Evolutionary conservation across 2,113 vertebrate genomes (phyloP).

Genomic region (Poecile atricapillus): DNA sequence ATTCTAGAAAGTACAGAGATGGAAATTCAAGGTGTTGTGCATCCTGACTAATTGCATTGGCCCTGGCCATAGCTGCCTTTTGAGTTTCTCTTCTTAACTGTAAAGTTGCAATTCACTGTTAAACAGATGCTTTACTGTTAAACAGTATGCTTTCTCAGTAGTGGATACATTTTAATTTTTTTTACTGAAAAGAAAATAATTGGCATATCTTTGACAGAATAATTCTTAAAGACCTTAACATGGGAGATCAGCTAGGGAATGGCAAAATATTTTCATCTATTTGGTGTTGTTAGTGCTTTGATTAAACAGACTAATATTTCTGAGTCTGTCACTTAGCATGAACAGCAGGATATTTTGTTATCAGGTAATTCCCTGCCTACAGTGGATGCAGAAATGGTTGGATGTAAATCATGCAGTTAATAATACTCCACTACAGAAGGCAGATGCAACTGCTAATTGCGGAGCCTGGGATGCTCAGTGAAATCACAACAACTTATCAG

Average conservation of each 20-base stretch:
- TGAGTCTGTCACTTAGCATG: slow-evolving; percentile 37
- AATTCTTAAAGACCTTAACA: background rate
- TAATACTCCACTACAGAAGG: background rate
- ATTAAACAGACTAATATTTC: slow-evolving; percentile 53
- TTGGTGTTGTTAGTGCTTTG: slow-evolving; percentile 8
- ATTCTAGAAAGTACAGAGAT: background rate
- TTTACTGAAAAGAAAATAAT: slow-evolving; percentile 34
- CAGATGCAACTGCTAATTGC: slow-evolving; percentile 19
- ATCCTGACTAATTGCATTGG: background rate
- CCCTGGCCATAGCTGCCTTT: background rate
- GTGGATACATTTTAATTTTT: background rate
- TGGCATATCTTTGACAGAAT: slow-evolving; percentile 7
- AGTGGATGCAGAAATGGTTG: background rate
- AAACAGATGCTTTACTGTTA: background rate
- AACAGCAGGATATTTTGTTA: slow-evolving; percentile 54
- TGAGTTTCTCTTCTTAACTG: background rate
- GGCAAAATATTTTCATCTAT: slow-evolving; percentile 46
- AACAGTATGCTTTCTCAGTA: background rate
- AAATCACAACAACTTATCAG: background rate
- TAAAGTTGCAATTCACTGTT: background rate
- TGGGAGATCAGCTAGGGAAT: slow-evolving; percentile 13
- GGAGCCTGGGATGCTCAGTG: background rate
- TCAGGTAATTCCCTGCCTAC: slow-evolving; percentile 44
- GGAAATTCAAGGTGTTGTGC: background rate
- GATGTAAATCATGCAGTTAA: slow-evolving; percentile 30